phyloP scores from a whole-genome alignment of 2,113 vertebrate species.

The Psilopogon haemacephalus region DNA sequence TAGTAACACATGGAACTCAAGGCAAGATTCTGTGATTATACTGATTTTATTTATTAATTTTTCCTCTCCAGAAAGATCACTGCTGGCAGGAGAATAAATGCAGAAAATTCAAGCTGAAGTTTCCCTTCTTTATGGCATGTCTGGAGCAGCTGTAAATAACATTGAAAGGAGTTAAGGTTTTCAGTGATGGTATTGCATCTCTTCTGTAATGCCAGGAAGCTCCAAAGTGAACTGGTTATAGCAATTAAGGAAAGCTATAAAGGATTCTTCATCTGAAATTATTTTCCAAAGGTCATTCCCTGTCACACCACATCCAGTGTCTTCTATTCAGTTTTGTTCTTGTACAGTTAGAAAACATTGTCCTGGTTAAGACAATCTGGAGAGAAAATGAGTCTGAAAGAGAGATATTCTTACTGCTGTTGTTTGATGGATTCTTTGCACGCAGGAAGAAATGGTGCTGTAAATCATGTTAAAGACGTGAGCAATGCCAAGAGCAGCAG shows the following conservation, averaged over 20 bases:
- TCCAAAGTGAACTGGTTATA: not conserved
- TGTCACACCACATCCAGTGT: not conserved
- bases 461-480: not conserved
- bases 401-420: not conserved
- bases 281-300: constrained; percentile 35
- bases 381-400: not conserved
- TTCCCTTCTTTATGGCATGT: not conserved
- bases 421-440: not conserved
- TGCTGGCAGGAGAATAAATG: not conserved
- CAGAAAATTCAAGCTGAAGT: not conserved
- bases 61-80: not conserved
- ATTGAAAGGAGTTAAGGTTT: constrained; percentile 2
- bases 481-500: not conserved
- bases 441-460: not conserved
- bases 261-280: constrained; percentile 21
- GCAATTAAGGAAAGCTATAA: not conserved
- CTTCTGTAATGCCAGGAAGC: not conserved
- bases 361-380: not conserved
- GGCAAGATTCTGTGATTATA: not conserved
- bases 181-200: not conserved
- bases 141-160: not conserved
- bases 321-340: not conserved
- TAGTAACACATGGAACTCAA: not conserved
- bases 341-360: not conserved
- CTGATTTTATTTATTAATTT: no score